Percentiles rank a stretch among this genome's conserved stretches.
Evolutionary conservation across 2,113 vertebrate genomes (phyloP).

Genomic region (Aptenodytes forsteri): DNA sequence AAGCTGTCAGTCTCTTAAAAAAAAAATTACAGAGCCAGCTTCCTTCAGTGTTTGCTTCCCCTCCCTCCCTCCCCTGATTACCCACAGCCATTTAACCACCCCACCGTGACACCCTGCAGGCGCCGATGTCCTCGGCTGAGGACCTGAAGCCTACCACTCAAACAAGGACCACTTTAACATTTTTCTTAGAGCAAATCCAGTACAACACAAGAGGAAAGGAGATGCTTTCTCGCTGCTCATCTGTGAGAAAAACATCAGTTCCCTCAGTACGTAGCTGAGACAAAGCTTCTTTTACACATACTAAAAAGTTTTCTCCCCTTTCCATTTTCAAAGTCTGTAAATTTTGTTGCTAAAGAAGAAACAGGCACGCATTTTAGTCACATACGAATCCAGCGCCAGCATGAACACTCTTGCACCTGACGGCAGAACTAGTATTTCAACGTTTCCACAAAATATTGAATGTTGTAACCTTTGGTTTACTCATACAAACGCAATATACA

Average conservation of each 20-base stretch:
- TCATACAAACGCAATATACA: not conserved
- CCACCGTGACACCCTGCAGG: not conserved
- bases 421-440: not conserved
- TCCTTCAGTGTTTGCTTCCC: not conserved
- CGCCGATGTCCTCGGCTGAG: not conserved
- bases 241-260: not conserved
- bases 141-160: not conserved
- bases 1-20: not conserved
- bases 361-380: not conserved
- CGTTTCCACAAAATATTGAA: not conserved
- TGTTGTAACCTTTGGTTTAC: not conserved
- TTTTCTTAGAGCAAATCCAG: not conserved
- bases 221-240: not conserved
- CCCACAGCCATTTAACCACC: not conserved
- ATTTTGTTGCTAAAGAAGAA: not conserved
- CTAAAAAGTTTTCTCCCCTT: not conserved
- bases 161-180: not conserved
- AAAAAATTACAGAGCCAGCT: not conserved
- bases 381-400: not conserved
- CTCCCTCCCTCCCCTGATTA: not conserved
- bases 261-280: not conserved
- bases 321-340: not conserved
- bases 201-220: not conserved
- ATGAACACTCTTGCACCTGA: not conserved
- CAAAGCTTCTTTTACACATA: not conserved